Base-by-base conservation (phyloP, 1,140 invertebrate genomes). In the Panagrolaimus sp. region DNA sequence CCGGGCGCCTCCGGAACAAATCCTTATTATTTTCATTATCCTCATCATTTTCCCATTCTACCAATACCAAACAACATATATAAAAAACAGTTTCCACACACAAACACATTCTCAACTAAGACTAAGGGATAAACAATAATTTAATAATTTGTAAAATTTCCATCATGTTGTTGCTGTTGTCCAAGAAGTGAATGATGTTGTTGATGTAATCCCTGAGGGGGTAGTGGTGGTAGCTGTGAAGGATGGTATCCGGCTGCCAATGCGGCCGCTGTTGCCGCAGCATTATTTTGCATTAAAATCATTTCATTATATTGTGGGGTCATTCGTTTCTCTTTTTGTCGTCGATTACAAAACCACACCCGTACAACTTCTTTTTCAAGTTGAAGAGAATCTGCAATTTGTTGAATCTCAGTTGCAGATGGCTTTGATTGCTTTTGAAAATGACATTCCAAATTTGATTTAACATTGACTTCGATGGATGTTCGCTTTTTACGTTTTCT, bases 341-440 rank as follows among this genome's bases (percentile, higher is more conserved):
- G 87, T 74, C 96, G 87, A 87, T 98, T 99, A 85, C 95, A 98
- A 47, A 86, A 86, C 85, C 96, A 98, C 72, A 98, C 96, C 68
- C 96, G 88, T 66, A 96, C 92, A 82, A 88, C 87, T 78, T 99
- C 96, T 85, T 99, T 99, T 85, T 99, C 96, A 63, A 99, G 87
- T 84, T 98, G 93, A 70, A 98, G 85, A 75, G 89, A 91, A 84
- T 97, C 93, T 48, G 96, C 96, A 63, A 99, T 87, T 27, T 88
- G 87, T 7, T 91, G 89, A 78, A 98, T 99, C 87, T 99, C 96
- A 85, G 96, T 94, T 3, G 96, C 96, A 66, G 93, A 93, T 7
- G 96, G 96, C 86, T 99, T 99, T 20, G 94, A 92, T 84, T 98
- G 94, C 84, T 98, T 96, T 85, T 95, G 91, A 85, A 99, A 98